These are phyloP conservation scores for Podargus strigoides DNA, from an alignment of 2,797 vertebrate species.

Conservation along the genomic window DNA sequence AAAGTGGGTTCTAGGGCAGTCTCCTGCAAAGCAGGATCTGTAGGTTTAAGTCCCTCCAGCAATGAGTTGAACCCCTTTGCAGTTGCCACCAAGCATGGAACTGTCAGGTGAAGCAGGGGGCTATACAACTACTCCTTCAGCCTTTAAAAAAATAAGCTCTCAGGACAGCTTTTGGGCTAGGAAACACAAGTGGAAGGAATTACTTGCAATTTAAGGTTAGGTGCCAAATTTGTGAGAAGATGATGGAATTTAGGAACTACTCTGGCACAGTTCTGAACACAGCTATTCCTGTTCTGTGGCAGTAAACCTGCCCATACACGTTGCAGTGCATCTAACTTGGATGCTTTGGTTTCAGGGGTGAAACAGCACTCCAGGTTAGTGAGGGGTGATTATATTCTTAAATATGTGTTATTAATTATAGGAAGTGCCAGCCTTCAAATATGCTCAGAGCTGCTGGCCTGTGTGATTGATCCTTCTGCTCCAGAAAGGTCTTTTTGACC, in stretches of 20 bases:
- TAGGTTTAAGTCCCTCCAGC: background rate
- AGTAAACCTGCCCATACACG: background rate
- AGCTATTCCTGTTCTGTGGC: background rate
- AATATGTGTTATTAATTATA: background rate
- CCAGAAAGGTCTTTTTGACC: background rate
- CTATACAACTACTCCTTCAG: background rate
- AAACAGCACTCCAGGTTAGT: background rate
- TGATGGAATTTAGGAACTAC: background rate
- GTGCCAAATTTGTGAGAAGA: background rate
- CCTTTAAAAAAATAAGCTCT: background rate
- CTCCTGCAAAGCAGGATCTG: background rate
- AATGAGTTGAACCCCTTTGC: background rate
- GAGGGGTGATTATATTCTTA: background rate
- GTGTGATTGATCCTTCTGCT: background rate
- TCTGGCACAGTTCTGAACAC: fast-evolving
- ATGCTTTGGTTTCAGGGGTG: background rate
- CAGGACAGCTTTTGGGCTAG: background rate
- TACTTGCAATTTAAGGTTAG: background rate
- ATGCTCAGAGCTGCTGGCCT: background rate
- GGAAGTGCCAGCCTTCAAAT: background rate
- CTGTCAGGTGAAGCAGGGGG: background rate
- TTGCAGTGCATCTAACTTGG: background rate
- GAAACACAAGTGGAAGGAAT: background rate
- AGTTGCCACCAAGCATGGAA: background rate
- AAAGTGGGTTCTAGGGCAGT: background rate